phyloP scores from a whole-genome alignment of 2,797 vertebrate species.

The Notolabrus celidotus region DNA sequence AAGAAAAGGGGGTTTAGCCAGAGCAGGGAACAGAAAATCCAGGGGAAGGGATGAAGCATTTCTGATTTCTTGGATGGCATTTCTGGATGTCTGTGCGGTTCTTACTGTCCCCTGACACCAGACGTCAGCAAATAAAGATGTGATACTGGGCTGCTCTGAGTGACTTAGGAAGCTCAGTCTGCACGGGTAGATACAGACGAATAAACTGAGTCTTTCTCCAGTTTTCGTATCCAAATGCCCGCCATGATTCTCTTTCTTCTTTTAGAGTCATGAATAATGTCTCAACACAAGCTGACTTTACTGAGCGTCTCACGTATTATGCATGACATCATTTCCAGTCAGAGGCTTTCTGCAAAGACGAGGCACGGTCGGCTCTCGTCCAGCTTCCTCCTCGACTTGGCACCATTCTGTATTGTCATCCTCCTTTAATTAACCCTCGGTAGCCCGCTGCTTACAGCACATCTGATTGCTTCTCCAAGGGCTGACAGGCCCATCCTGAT shows the following conservation, averaged over 20 bases:
- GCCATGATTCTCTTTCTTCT: conserved; percentile 3
- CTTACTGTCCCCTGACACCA: conserved; percentile 6
- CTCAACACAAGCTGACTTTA: conserved; percentile 20
- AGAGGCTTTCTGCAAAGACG: conserved; percentile 28
- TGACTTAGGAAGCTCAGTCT: neutral
- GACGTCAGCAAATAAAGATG: conserved; percentile 8
- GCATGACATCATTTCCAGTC: conserved; percentile 69
- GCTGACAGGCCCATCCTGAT: conserved; percentile 57
- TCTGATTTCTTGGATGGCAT: neutral
- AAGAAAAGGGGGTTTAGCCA: accelerated
- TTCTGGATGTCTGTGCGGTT: neutral
- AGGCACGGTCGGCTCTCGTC: conserved; percentile 20
- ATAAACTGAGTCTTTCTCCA: neutral
- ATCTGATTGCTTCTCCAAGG: conserved; percentile 63
- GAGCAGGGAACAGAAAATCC: neutral
- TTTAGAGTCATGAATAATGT: conserved; percentile 58
- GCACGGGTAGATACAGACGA: neutral
- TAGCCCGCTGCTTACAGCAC: conserved; percentile 50
- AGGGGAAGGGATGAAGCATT: neutral
- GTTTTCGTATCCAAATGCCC: neutral
- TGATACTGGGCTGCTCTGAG: neutral
- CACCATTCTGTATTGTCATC: conserved; percentile 64
- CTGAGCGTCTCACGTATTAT: conserved; percentile 63
- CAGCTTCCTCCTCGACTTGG: conserved; percentile 46
- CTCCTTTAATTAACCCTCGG: conserved; percentile 71